Conservation (phyloP, 2,888 invertebrate species). For the Pteria penguin region DNA sequence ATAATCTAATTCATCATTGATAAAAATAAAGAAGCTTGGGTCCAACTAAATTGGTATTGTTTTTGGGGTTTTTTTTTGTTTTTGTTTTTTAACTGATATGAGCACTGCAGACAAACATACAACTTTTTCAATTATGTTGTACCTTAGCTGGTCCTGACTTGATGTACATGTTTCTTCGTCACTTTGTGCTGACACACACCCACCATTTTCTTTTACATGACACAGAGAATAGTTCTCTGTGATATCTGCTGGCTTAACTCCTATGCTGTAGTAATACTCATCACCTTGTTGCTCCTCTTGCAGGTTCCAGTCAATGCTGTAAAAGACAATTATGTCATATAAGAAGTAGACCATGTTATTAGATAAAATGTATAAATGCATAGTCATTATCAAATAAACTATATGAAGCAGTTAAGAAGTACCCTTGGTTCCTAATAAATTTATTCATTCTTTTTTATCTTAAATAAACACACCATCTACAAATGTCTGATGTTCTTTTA, state of each 20-base stretch:
- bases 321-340: neutral
- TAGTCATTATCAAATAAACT: neutral
- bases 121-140: too few relatives aligned
- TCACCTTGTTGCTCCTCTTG: slow-evolving; percentile 39
- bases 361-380: neutral
- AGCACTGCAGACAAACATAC: too few relatives aligned
- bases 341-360: neutral
- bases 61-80: too few relatives aligned
- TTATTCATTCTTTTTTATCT: too few relatives aligned
- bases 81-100: too few relatives aligned
- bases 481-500: too few relatives aligned
- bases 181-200: neutral
- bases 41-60: too few relatives aligned
- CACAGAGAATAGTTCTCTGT: neutral
- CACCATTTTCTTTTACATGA: neutral
- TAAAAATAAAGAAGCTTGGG: too few relatives aligned
- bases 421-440: too few relatives aligned
- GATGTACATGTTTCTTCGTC: neutral
- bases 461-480: too few relatives aligned
- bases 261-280: slow-evolving; percentile 32
- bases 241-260: slow-evolving; percentile 7
- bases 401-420: too few relatives aligned
- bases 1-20: too few relatives aligned
- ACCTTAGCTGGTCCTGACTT: neutral
- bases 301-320: slow-evolving; percentile 35